phyloP scores from a whole-genome alignment of 2,888 invertebrate genomes.

The Tipula unca region DNA sequence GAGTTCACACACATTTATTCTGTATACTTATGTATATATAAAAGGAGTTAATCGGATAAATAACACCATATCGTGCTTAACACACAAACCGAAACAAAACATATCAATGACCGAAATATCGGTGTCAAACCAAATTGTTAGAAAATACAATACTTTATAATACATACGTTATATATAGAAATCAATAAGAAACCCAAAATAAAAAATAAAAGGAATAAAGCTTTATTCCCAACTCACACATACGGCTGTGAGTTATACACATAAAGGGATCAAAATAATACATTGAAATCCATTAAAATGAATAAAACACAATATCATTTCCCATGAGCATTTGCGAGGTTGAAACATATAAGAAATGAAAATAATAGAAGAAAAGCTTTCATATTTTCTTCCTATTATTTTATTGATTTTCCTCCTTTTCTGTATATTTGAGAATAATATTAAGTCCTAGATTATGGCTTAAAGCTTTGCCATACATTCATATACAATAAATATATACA shows the following conservation, averaged over 20 bases:
- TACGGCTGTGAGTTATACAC: neutral
- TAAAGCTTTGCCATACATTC: neutral
- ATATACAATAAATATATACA: too few species aligned
- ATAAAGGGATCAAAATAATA: neutral
- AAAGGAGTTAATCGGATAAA: neutral
- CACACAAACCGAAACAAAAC: neutral
- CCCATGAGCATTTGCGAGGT: neutral
- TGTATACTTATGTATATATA: too few species aligned
- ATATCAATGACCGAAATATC: neutral
- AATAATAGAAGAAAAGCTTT: neutral
- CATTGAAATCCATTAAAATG: neutral
- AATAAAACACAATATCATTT: neutral
- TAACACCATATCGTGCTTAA: neutral
- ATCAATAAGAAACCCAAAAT: neutral
- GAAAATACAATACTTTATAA: neutral
- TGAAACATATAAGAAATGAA: neutral
- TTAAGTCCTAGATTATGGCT: neutral
- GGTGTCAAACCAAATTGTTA: neutral
- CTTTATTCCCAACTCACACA: neutral
- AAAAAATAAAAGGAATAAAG: neutral
- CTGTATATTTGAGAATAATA: neutral
- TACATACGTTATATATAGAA: neutral
- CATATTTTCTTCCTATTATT: neutral
- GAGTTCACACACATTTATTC: neutral
- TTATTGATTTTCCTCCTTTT: neutral